These are phyloP conservation scores for Gallinago jamesoni DNA, from an alignment of 2,113 vertebrate genomes.

Conservation along the genomic window DNA sequence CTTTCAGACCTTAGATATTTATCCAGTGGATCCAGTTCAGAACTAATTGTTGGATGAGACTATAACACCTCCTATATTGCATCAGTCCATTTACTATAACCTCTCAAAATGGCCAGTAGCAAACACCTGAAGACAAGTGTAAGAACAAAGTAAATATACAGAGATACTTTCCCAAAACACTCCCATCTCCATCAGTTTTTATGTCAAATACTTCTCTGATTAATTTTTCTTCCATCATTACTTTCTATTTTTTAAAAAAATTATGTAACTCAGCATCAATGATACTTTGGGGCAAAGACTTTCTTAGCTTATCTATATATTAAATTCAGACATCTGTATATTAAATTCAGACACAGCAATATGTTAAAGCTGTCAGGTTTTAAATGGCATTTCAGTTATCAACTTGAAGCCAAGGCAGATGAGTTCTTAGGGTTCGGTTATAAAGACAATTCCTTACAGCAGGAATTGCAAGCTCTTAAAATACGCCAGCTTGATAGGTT, in stretches of 20 bases:
- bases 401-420: not conserved
- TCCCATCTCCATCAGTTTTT: not conserved
- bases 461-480: not conserved
- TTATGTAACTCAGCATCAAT: not conserved
- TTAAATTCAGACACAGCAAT: not conserved
- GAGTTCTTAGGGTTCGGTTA: not conserved
- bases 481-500: not conserved
- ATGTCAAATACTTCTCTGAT: not conserved
- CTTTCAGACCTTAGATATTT: not conserved
- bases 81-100: not conserved
- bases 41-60: not conserved
- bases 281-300: not conserved
- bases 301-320: not conserved
- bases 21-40: not conserved
- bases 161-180: not conserved
- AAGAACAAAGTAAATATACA: not conserved
- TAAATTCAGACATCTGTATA: not conserved
- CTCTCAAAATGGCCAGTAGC: not conserved
- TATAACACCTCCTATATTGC: not conserved
- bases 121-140: not conserved
- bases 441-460: not conserved
- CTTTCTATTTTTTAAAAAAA: not conserved
- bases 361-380: not conserved
- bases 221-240: not conserved
- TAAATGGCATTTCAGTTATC: not conserved